Evolutionary conservation across 2,797 vertebrate genomes (phyloP), one percentile per base, ranked within the genome.

Genomic region (Graptemys geographica): DNA sequence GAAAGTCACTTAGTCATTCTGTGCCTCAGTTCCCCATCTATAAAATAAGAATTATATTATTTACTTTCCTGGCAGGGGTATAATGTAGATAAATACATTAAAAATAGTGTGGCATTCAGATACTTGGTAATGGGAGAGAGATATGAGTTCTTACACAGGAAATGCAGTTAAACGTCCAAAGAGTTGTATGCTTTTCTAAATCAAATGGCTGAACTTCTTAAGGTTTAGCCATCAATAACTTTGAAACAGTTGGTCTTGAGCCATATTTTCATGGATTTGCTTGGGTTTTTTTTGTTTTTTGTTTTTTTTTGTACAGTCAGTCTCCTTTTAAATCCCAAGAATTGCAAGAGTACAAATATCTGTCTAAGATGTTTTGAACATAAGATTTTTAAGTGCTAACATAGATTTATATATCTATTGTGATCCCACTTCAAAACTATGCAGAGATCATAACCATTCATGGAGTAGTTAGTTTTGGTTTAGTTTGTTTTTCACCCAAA

Each of bases 1-100:
- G 88, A 53, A 92, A 81, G 57, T 7, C n/a, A 82, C 83, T 91
- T 94, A 92, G 80, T 84, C 16, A 69, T 69, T 93, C 91, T 82
- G 23, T 84, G 53, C 28, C 88, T 37, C 23, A 62, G 95, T 89
- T 94, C 56, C 52, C 94, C 53, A 49, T 69, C 49, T 92, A 72
- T 94, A 88, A 89, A 94, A 88, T 86, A 31, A 52, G 81, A 59
- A 90, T 93, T 11, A 13, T 83, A 59, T 3, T 27, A 89, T 91
- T 95, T 44, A 1, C 10, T 31, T 55, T 11, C 81, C 41, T 62
- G 69, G 65, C 33, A 81, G 56, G 65, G 84, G 86, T 37, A 81
- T 7, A 56, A 27, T 7, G 87, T 89, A 37, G 49, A 90, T 87
- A 90, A 93, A 91, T 81, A 62, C 19, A 80, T 82, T 1, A 37